Evolutionary conservation across 2,797 vertebrate species (phyloP).

Genomic region (Anolis apletophallus): DNA sequence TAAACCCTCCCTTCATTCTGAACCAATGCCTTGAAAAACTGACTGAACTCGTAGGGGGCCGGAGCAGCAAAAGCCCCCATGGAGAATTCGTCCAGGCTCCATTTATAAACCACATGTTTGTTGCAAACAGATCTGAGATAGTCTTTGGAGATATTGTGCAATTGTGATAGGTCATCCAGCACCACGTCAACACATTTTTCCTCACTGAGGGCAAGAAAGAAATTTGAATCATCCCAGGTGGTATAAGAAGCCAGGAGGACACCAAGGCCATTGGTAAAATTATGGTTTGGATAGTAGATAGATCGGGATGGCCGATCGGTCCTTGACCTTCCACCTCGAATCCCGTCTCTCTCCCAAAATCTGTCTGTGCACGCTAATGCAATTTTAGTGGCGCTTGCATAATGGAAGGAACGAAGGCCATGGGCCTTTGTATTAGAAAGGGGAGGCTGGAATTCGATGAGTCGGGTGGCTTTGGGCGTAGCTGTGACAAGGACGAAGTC

Average conservation of each 20-base stretch:
- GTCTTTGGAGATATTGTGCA: constrained; percentile 77
- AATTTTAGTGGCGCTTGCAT: constrained; percentile 84
- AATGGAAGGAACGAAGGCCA: constrained; percentile 80
- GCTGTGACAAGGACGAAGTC: constrained; percentile 81
- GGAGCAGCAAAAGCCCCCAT: constrained; percentile 82
- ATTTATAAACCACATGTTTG: constrained; percentile 79
- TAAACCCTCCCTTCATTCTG: constrained; percentile 57
- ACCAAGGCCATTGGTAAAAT: constrained; percentile 71
- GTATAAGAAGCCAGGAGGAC: constrained; percentile 85
- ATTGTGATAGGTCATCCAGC: constrained; percentile 81
- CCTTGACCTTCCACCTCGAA: constrained; percentile 82
- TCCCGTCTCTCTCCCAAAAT: constrained; percentile 86
- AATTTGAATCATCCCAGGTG: constrained; percentile 79
- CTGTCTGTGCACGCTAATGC: constrained; percentile 79
- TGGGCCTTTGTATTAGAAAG: constrained; percentile 80
- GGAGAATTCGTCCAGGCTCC: constrained; percentile 82
- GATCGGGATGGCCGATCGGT: constrained; percentile 82
- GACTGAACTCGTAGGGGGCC: constrained; percentile 79
- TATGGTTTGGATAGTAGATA: constrained; percentile 88
- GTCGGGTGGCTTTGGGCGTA: constrained; percentile 81
- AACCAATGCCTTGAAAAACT: constrained; percentile 53
- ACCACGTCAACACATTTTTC: constrained; percentile 77
- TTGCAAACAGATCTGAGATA: constrained; percentile 71
- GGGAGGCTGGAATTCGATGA: constrained; percentile 82
- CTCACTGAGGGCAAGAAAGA: constrained; percentile 79